Base-by-base conservation (phyloP, 2,888 invertebrate genomes). In the Yponomeuta cagnagella region DNA sequence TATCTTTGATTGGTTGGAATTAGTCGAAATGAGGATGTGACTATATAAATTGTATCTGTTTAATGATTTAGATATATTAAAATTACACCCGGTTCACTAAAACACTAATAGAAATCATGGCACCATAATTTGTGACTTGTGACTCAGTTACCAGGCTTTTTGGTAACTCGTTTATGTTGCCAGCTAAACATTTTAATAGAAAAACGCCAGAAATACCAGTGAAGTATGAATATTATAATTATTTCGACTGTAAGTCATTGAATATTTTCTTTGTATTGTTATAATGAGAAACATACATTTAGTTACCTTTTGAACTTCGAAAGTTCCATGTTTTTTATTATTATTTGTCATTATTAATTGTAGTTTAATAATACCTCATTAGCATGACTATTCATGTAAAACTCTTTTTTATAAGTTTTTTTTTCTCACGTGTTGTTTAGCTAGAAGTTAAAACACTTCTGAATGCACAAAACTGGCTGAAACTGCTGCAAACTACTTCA, bases 291-390 rank as follows among this genome's bases (percentile, higher is more conserved):
- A 77, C 83, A 85, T 89, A 88, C 80, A 79, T 89, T 89, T 90
- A 91, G 90, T 91, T 91, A 91, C 91, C 91, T 88, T 82, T 78
- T 81, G 91, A 89, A 89, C 91, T 88, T 88, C 80, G 85, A 87
- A 91, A 91, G 91, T 91, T 91, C 91, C 76, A 78, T 77, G 82
- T 86, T 80, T 81, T 83, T 82, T 81, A 77, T 79, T 75, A 75
- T 78, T 79, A 58, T 78, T 77, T 81, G 77, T 76, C 81, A 77
- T 79, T 75, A 75, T 78, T 79, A 58, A 78, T 77, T 81, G 77
- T 76, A 75, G 75, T 82, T 82, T 82, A 82, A 84, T 79, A 83
- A 82, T 90, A 90, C 90, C 90, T 90, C 90, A 89, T 86, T 88
- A 89, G 85, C 87, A 86, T 86, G 86, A 80, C 76, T 77, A 80